These are phyloP conservation scores for Aurelia coerulea DNA, from an alignment of 30 jellyfish, hydroid and myxozoan species.

Conservation along the genomic window DNA sequence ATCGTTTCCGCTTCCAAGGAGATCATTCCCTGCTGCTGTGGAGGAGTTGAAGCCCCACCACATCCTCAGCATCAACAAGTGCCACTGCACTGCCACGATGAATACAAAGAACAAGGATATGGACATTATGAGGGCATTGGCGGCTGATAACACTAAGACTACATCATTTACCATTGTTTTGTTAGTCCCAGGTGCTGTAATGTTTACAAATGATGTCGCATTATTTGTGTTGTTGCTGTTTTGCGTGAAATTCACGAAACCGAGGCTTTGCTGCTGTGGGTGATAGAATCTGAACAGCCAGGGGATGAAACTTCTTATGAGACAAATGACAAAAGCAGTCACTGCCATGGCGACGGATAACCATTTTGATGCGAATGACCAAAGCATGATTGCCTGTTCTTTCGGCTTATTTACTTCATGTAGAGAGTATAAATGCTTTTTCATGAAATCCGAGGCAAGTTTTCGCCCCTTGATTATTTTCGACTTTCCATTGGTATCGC, in stretches of 20 bases:
- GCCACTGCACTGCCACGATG: constrained; percentile 37
- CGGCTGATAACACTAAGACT: constrained; percentile 12
- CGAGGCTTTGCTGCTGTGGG: background rate
- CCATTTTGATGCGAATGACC: background rate
- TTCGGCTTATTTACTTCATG: constrained; percentile 29
- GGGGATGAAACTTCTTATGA: constrained; percentile 6
- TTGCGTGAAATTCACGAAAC: background rate
- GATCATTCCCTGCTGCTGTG: background rate
- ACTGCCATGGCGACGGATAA: background rate
- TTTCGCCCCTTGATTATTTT: constrained; percentile 5
- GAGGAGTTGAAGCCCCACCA: constrained; percentile 34
- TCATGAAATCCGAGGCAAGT: constrained; percentile 52
- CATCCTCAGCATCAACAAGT: constrained; percentile 14
- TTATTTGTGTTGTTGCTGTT: background rate
- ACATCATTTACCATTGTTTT: background rate
- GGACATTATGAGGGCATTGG: constrained; percentile 47
- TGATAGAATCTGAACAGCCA: constrained; percentile 9
- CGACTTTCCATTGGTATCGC: constrained; percentile 2
- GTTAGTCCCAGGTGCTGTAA: background rate
- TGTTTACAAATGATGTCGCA: background rate
- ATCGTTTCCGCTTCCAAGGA: constrained; percentile 32
- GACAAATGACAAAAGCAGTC: constrained; percentile 11
- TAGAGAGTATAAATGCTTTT: constrained; percentile 6
- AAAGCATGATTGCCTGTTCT: background rate
- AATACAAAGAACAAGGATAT: constrained; percentile 15